Percentiles rank a stretch among this genome's conserved stretches.
These are phyloP conservation scores for Alcedo atthis DNA, from an alignment of 2,797 vertebrate genomes.

Conservation along the genomic window DNA sequence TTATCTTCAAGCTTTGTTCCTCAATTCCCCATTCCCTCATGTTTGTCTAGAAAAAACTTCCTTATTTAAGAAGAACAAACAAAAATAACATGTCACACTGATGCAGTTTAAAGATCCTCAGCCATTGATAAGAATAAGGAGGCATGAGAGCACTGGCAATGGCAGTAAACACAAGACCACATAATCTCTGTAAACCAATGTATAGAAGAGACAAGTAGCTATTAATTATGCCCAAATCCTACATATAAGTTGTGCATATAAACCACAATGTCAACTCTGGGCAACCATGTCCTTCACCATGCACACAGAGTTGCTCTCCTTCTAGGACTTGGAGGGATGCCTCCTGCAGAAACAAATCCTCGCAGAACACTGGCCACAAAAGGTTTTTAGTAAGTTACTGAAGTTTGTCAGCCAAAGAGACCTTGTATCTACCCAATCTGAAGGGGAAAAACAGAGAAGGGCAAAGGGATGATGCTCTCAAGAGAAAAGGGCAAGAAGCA, in stretches of 20 bases:
- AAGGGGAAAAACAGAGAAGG: background rate
- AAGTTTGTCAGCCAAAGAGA: background rate
- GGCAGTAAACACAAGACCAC: background rate
- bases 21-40: background rate
- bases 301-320: background rate
- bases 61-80: background rate
- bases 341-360: background rate
- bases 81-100: too few relatives aligned
- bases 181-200: background rate
- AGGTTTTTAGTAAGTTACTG: background rate
- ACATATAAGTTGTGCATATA: background rate
- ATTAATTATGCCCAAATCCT: too few relatives aligned
- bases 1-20: background rate
- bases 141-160: background rate
- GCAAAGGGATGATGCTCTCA: background rate
- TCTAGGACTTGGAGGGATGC: background rate
- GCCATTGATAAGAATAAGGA: background rate
- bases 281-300: background rate
- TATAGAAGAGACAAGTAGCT: background rate
- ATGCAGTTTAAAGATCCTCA: background rate
- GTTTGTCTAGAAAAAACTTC: background rate
- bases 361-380: background rate
- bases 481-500: background rate
- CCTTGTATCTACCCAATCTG: rapidly evolving
- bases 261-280: background rate